Percentiles rank a stretch among this genome's conserved stretches.
These are phyloP conservation scores for Heliconius hermathena DNA, from an alignment of 1,140 invertebrate species.

Conservation along the genomic window DNA sequence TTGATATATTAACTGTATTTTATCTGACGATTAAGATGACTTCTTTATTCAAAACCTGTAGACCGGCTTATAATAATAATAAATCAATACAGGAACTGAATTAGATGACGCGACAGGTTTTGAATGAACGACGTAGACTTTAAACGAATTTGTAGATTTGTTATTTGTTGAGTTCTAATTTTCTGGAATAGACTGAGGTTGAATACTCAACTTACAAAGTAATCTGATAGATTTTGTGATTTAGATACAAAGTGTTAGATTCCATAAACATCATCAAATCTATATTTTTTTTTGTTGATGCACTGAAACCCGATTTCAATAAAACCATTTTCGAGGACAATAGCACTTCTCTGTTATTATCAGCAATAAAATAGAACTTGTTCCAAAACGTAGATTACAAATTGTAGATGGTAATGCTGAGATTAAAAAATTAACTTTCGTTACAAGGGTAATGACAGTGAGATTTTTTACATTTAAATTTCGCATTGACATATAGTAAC, in stretches of 20 bases:
- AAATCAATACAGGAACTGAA: constrained; percentile 72
- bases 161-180: constrained; percentile 58
- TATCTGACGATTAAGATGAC: constrained; percentile 76
- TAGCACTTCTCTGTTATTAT: neutral
- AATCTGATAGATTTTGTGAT: constrained; percentile 55
- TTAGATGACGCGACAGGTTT: constrained; percentile 75
- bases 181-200: constrained; percentile 64
- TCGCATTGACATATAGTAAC: constrained; percentile 45
- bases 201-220: constrained; percentile 37
- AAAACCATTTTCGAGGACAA: neutral
- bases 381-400: constrained; percentile 25
- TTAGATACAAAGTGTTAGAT: constrained; percentile 47
- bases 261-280: neutral
- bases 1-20: constrained; percentile 81
- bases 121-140: constrained; percentile 78
- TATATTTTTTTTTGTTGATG: constrained; percentile 20
- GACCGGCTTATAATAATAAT: constrained; percentile 58
- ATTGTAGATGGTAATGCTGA: constrained; percentile 3
- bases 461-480: constrained; percentile 25
- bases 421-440: constrained; percentile 19
- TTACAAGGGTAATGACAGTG: constrained; percentile 27
- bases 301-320: neutral
- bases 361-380: constrained; percentile 5
- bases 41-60: constrained; percentile 79
- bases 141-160: constrained; percentile 69